Evolutionary conservation across 2,888 invertebrate genomes (phyloP), one percentile per base, ranked within the genome.

Genomic region (Hipparchia semele): DNA sequence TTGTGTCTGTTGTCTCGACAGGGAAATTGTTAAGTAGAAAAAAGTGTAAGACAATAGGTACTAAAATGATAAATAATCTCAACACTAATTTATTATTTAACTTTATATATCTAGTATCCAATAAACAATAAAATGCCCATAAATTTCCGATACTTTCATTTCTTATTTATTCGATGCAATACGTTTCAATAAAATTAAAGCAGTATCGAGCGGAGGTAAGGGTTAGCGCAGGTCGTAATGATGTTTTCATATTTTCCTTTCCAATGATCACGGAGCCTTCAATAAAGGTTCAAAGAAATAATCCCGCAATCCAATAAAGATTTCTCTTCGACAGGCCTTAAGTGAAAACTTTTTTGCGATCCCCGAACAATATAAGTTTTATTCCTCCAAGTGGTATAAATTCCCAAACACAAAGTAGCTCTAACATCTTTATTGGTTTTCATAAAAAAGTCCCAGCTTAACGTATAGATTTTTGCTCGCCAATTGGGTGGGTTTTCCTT

Each of bases 341-440:
- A 92, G 90, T 90, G 89, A 92, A 92, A 91, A 92, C 91, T 91
- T 91, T 90, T 89, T 90, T 90, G 88, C 87, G 84, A 88, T 88
- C 87, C 87, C 87, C 86, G 86, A 91, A 90, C 91, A 91, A 92
- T 92, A 92, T 92, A 92, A 93, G 90, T 91, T 92, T 92, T 92
- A 92, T 92, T 91, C 86, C 88, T 88, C 87, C 86, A 88, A 90
- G 89, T 90, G 90, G 91, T 89, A 93, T 93, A 93, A 93, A 93
- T 92, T 92, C 87, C 86, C 91, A 88, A 90, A 92, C 90, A 92
- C 92, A 93, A 92, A 93, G 92, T 93, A 92, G 90, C 90, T 89
- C 87, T 89, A 91, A 91, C 91, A 90, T 90, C 90, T 92, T 92
- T 93, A 93, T 92, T 90, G 92, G 89, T 90, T 92, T 92, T 92